Evolutionary conservation across 2,113 vertebrate species (phyloP).

Genomic region (Antigone vipio): DNA sequence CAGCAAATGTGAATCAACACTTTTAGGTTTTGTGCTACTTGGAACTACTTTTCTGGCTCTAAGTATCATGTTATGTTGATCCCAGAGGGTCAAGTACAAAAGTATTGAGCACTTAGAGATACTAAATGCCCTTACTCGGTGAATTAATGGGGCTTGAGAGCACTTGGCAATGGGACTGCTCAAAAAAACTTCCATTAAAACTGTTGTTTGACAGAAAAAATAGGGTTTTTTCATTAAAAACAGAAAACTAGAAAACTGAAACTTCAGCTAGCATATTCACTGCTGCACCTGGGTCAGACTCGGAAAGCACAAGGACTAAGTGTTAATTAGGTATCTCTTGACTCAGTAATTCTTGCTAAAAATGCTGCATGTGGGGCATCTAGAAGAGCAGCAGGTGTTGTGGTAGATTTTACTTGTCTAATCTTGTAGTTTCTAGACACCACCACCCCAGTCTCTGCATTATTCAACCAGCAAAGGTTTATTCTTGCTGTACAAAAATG

Average conservation of each 20-base stretch:
- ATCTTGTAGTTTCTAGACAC: slow-evolving; percentile 23
- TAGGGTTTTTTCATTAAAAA: slow-evolving; percentile 10
- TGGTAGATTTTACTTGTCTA: slow-evolving; percentile 48
- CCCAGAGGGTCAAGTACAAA: not conserved
- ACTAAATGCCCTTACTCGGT: not conserved
- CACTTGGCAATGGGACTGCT: not conserved
- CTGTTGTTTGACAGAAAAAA: not conserved
- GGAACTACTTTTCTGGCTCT: slow-evolving; percentile 19
- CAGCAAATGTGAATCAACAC: not conserved
- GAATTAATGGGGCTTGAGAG: slow-evolving; percentile 11
- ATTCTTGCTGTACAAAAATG: not conserved
- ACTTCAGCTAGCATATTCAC: slow-evolving; percentile 19
- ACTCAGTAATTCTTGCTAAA: slow-evolving; percentile 46
- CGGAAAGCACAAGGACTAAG: not conserved
- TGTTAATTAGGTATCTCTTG: slow-evolving; percentile 51
- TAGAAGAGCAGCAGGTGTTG: slow-evolving; percentile 47
- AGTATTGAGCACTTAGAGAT: slow-evolving; percentile 2
- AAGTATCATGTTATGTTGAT: not conserved
- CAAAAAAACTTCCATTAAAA: not conserved
- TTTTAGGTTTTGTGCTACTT: slow-evolving; percentile 5
- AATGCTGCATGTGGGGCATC: not conserved
- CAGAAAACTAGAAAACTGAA: slow-evolving; percentile 36
- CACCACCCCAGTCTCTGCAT: not conserved
- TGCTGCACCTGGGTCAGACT: slow-evolving; percentile 55
- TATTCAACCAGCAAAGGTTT: not conserved